Percentiles rank a stretch among this genome's conserved stretches.
phyloP scores from a whole-genome alignment of 2,113 vertebrate genomes.

The Colaptes auratus region DNA sequence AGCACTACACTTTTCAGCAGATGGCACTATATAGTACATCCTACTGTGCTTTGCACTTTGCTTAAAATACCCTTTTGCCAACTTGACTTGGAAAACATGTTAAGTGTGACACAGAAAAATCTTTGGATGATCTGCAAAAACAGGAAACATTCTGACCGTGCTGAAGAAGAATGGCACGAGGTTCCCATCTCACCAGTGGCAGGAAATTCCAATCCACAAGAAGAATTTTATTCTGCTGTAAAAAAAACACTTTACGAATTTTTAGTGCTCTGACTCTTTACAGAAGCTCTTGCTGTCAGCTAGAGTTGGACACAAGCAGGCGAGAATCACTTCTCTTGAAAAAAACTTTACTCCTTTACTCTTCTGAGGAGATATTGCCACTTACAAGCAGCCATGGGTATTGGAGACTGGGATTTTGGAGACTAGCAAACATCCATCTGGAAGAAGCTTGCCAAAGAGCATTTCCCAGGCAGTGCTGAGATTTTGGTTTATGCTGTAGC shows the following conservation, averaged over 20 bases:
- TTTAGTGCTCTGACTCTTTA: background rate
- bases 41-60: slow-evolving; percentile 64
- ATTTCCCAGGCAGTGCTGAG: background rate
- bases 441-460: background rate
- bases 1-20: slow-evolving; percentile 61
- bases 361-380: background rate
- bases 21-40: slow-evolving; percentile 64
- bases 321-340: background rate
- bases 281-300: background rate
- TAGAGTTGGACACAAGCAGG: background rate
- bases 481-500: background rate
- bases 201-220: slow-evolving; percentile 4
- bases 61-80: slow-evolving; percentile 67
- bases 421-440: background rate
- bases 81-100: slow-evolving; percentile 61
- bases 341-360: background rate
- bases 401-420: background rate
- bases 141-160: slow-evolving; percentile 46
- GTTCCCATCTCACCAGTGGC: slow-evolving; percentile 1
- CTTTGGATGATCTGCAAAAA: slow-evolving; percentile 59
- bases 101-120: slow-evolving; percentile 61
- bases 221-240: background rate
- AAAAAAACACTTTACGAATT: background rate
- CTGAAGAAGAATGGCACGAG: slow-evolving; percentile 2
- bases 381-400: background rate